Percentiles rank a stretch among this genome's conserved stretches.
Conservation (phyloP, 2,888 invertebrate species). For the Lobophora halterata region DNA sequence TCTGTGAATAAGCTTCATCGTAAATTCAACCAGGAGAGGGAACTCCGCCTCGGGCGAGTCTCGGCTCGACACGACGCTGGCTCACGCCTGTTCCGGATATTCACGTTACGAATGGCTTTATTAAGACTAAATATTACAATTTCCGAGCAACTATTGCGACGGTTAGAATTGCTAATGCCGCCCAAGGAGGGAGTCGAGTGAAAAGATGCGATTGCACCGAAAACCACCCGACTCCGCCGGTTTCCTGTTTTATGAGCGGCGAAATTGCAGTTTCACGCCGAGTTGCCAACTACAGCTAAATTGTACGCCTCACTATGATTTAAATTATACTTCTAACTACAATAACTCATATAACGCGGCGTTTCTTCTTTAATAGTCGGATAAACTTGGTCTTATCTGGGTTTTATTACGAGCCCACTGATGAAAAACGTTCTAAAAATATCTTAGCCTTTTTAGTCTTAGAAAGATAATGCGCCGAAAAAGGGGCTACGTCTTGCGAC, state of each 20-base stretch:
- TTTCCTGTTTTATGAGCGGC: conserved; percentile 67
- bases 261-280: conserved; percentile 67
- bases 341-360: conserved; percentile 24
- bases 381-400: conserved; percentile 29
- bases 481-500: conserved; percentile 68
- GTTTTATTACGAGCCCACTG: conserved; percentile 40
- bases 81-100: conserved; percentile 67
- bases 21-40: conserved; percentile 51
- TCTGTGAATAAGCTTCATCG: conserved; percentile 50
- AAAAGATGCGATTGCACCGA: conserved; percentile 70
- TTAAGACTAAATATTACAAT: conserved; percentile 77
- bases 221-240: conserved; percentile 46
- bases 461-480: conserved; percentile 59
- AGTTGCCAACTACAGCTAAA: conserved; percentile 53
- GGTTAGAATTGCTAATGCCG: conserved; percentile 72
- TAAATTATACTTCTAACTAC: conserved; percentile 49
- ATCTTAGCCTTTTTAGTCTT: conserved; percentile 43
- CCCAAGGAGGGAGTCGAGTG: conserved; percentile 55
- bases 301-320: conserved; percentile 56
- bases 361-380: conserved; percentile 21
- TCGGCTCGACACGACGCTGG: conserved; percentile 41
- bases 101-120: conserved; percentile 74
- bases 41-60: conserved; percentile 53
- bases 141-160: conserved; percentile 67
- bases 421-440: conserved; percentile 51